Evolutionary conservation across 1,140 invertebrate genomes (phyloP), one percentile per base, ranked within the genome.

Genomic region (Phymorhynchus buccinoides): DNA sequence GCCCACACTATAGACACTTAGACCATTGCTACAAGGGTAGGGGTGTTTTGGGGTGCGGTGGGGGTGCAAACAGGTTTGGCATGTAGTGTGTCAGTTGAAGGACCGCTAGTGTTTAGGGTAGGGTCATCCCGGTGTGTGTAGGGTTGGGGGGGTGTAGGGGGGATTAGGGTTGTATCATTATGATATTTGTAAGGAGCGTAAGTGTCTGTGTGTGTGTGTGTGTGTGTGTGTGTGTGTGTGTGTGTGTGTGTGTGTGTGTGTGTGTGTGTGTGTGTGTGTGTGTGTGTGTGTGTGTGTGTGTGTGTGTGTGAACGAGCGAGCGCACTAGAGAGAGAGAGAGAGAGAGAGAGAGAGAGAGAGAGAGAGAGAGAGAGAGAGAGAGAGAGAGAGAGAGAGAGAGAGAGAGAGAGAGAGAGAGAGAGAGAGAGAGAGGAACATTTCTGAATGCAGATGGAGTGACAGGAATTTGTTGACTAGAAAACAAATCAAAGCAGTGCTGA

Each of bases 341-440:
- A 66, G 9, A 66, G 62, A 66, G 9, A 66, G 62, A 66, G 9
- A n/a, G 27, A 66, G 9, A 66, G 62, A 66, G 62, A 66, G 62
- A 66, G 62, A 66, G 27, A 66, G 62, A 66, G 62, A 66, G 62
- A 66, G 9, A 66, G 9, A 14, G 62, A 66, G 62, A 66, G 62
- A 66, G 9, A 66, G 9, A n/a, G 62, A 66, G 62, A 66, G 62
- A 66, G 62, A 66, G 62, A 66, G 62, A 66, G 62, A 66, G 62
- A 66, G 62, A 66, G 62, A 66, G 62, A 66, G 62, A 66, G 62
- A 66, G 62, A 66, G 62, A 66, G 62, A 66, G 62, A 66, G 62
- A 66, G 62, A 66, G 62, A 66, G 62, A 66, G 62, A 66, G 62
- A 66, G 62, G 30, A n/a, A 66, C 18, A 12, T 7, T 52, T 52